Base-by-base conservation (phyloP, 2,888 invertebrate species). In the Criorhina ranunculi region DNA sequence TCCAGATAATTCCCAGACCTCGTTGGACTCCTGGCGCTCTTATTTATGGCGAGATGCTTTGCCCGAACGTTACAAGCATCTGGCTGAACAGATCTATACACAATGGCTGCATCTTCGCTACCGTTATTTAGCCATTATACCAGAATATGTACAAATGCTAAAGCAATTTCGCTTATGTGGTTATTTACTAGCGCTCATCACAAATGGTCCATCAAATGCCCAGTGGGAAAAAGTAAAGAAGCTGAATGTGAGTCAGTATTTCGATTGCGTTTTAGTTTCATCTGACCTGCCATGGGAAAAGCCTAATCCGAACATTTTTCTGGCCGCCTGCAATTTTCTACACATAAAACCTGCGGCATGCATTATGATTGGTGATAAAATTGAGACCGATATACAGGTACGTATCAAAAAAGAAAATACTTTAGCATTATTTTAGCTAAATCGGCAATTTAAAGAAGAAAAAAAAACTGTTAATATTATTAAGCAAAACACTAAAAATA, bases 241-340 rank as follows among this genome's bases (percentile, higher is more conserved):
- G 87, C 93, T 96, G 87, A 93, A 94, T 66, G 93, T 96, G 51
- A 93, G 94, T 88, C 93, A 94, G 88, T 95, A 94, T 92, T 97
- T 97, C 92, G 96, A 96, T 92, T 94, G 95, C 88, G 94, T 96
- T 89, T 93, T 96, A 88, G 96, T 97, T 46, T 96, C 96, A 57
- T 96, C 96, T 15, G 97, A 97, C 92, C 93, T 96, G 88, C 95
- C 95, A 2, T 96, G 96, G 95, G 97, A 97, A 92, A 97, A 97
- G 91, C 97, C 97, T 0, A 94, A 96, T 90, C 94, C 95, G 87
- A 94, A 95, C 90, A 97, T 97, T 91, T 97, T 97, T 92, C 93
- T 95, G 87, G 95, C 96, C 88, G 97, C 96, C 33, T 97, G 96
- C 92, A 94, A 94, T 89, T 93, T 94, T 90, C 94, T 97, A 75